Evolutionary conservation across 23 tunicate genomes (phyloP), one percentile per base, ranked within the genome.

Genomic region (Ciona savignyi): DNA sequence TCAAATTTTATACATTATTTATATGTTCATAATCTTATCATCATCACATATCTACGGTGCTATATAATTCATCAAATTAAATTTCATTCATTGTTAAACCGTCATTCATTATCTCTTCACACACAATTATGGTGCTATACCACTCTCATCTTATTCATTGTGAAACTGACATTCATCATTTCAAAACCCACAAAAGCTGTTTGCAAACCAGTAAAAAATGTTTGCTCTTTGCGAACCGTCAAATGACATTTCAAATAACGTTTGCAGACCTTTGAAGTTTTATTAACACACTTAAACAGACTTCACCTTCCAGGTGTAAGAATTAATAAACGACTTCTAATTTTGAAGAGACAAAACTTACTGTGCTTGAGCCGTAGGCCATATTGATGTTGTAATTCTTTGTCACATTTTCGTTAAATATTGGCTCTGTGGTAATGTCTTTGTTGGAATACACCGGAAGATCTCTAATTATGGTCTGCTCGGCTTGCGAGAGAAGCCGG

Each of bases 401-500:
- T 3, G 66, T 27, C 25, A 71, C 67, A 1, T 70, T 51, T 20
- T 66, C 30, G 33, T 32, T 33, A 32, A 56, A 74, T 25, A 82
- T 62, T 20, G 96, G 78, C 21, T 82, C 87, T 1, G 67, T 65
- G 2, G 65, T 27, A 6, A 71, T 70, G 70, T 82, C 80, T 72
- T 34, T 67, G 69, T 79, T 82, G 60, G 64, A 65, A 60, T 30
- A 62, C 29, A 9, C 25, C 23, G 31, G 70, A 3, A 83, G 70
- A 23, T 78, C 84, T 29, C 97, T 78, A 33, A 90, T 70, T 64
- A 90, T 80, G 51, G 74, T 69, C 2, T 83, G 84, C 83, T 90
- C 97, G 51, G 89, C 89, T 70, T 90, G 89, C 26, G 97, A 83
- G 25, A 83, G 85, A 51, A 90, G 78, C 64, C 97, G 62, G 51